Base-by-base conservation (phyloP, 1,140 invertebrate genomes). In the Halesus radiatus region DNA sequence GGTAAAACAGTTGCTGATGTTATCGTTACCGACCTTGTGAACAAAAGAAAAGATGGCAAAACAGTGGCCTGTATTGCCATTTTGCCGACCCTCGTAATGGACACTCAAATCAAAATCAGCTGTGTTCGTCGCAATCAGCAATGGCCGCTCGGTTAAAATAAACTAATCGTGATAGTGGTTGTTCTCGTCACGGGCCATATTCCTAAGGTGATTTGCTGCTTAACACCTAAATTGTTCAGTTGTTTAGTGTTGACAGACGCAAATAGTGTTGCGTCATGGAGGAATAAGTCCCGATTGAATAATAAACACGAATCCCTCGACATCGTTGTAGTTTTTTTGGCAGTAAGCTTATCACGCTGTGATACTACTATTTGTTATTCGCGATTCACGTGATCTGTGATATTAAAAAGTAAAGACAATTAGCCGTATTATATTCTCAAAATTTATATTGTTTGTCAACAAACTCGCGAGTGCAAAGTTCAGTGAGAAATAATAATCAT, bases 101-200 rank as follows among this genome's bases (percentile, higher is more conserved):
- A 78, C 50, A 66, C 52, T 50, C n/a, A 45, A 72, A 79, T 79
- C 77, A 79, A 79, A 79, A 79, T 79, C 77, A 79, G 77, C 77
- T 79, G 77, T 79, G 53, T 73, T 79, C 56, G 77, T 78, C 77
- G 77, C 77, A 73, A 73, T 79, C 68, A 66, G 77, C 77, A 79
- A 79, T 79, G 77, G 77, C 77, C 66, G 77, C 77, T 76, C 75
- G 60, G 66, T 50, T 70, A 58, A 72, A 79, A 50, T 79, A 79
- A 62, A 68, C 18, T 72, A 70, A 50, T 62, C 58, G 22, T 58
- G 60, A 52, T 26, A 58, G 72, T 75, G 26, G 37, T 20, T 32
- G 16, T 37, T 15, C 54, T 20, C 45, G 18, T 52, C 53, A 16
- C 20, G 22, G n/a, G 22, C 50, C 45, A 26, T 54, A 20, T 72